Evolutionary conservation across 2,888 invertebrate species (phyloP), one percentile per base, ranked within the genome.

Genomic region (Volucella inflata): DNA sequence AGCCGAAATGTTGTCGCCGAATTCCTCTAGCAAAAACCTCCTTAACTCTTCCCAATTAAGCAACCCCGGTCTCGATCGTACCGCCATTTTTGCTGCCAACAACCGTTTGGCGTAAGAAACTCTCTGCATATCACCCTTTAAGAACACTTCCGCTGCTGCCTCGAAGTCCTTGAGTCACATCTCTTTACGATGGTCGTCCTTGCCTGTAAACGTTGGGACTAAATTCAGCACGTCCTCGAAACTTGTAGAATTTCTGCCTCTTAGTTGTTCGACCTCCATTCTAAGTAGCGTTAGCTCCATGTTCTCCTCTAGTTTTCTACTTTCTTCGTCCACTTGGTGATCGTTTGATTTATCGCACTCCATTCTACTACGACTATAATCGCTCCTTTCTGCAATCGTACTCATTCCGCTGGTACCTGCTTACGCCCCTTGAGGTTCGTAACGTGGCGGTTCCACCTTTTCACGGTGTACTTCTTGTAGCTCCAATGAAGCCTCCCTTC

Each of bases 81-180:
- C 16, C 17, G 50, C 50, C 17, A 11, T 50, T 17, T 50, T 50
- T 8, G 50, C 16, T 16, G 50, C 51, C 3, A 10, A 11, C 11
- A 51, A 11, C 4, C 51, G 51, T 8, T 51, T 51, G 21, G 21
- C 51, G 10, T 16, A 51, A 51, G 10, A 6, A 12, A 11, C 11
- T 51, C 30, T 30, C 30, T 30, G 30, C 1, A 30, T 30, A 30
- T 30, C 6, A 30, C 30, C 30, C 30, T 0, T 6, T 30, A 30
- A 30, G 30, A 30, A 30, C 6, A 30, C 30, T 4, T 3, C 30
- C 4, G 21, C 14, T 14, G 21, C 51, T 11, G 51, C 51, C 14
- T 55, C 55, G 9, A 55, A 55, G 16, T 55, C 36, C 10, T 55
- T 55, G 2, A 55, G 8, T 38, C 55, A 55, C 8, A 55, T 36